Conservation (phyloP, 2,797 vertebrate genomes). For the Botia almorhae region DNA sequence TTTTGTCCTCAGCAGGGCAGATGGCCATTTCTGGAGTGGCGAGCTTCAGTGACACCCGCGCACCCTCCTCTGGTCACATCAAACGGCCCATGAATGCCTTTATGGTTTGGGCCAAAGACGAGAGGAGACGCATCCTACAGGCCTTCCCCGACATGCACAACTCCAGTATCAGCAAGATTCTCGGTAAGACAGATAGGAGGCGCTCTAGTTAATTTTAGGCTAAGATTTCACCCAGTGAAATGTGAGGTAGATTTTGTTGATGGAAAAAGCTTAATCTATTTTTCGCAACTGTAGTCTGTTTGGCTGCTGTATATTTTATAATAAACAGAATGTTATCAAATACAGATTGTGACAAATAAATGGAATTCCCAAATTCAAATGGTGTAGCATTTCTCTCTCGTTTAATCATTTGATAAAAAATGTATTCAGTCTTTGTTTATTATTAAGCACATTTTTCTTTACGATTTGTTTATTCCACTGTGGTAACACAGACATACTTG, state of each 20-base stretch:
- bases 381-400: too few relatives aligned
- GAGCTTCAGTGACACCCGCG: conserved; percentile 83
- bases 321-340: too few relatives aligned
- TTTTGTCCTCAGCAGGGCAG: conserved; percentile 65
- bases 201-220: background rate
- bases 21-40: conserved; percentile 73
- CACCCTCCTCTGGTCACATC: conserved; percentile 90
- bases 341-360: too few relatives aligned
- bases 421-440: too few relatives aligned
- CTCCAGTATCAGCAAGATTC: conserved; percentile 99
- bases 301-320: too few relatives aligned
- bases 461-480: conserved; percentile 65
- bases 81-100: conserved; percentile 99
- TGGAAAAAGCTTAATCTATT: too few relatives aligned
- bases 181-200: conserved; percentile 79
- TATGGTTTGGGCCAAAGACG: conserved; percentile 99
- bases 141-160: conserved; percentile 99
- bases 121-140: conserved; percentile 93
- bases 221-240: background rate
- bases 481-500: conserved; percentile 50
- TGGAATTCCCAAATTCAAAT: too few relatives aligned
- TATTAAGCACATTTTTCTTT: too few relatives aligned
- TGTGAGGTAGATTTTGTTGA: too few relatives aligned
- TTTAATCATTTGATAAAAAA: too few relatives aligned
- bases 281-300: too few relatives aligned